Conservation (phyloP, 2,797 vertebrate genomes). For the Holocentrus rufus region DNA sequence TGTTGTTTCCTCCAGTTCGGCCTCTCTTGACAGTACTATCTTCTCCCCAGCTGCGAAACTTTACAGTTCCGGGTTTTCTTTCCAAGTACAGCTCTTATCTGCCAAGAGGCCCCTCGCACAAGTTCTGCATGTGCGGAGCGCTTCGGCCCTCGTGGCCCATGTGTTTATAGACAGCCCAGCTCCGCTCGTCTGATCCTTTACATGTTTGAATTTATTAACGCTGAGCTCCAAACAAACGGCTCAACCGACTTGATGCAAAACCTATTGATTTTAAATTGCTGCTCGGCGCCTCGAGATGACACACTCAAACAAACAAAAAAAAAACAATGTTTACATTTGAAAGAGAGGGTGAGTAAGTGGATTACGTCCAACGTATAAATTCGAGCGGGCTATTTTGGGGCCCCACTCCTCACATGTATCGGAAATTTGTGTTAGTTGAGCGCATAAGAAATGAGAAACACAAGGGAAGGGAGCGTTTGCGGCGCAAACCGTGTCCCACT, state of each 20-base stretch:
- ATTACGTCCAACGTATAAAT: constrained; percentile 36
- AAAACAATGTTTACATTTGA: constrained; percentile 5
- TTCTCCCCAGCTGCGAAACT: constrained; percentile 35
- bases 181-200: neutral
- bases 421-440: constrained; percentile 28
- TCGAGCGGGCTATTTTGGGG: constrained; percentile 14
- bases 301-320: neutral
- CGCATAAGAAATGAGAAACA: constrained; percentile 37
- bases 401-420: constrained; percentile 13
- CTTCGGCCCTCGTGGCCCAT: neutral
- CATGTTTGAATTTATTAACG: neutral
- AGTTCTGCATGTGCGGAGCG: neutral
- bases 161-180: neutral
- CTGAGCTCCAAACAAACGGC: neutral
- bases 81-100: constrained; percentile 20
- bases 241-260: constrained; percentile 1
- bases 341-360: constrained; percentile 9
- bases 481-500: constrained; percentile 27
- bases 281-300: neutral
- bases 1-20: constrained; percentile 10
- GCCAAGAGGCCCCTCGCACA: constrained; percentile 36
- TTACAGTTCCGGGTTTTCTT: constrained; percentile 18
- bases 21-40: constrained; percentile 19
- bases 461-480: constrained; percentile 7
- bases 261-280: neutral